These are phyloP conservation scores for Argyra leucocephala DNA, from an alignment of 2,888 invertebrate species.

Conservation along the genomic window DNA sequence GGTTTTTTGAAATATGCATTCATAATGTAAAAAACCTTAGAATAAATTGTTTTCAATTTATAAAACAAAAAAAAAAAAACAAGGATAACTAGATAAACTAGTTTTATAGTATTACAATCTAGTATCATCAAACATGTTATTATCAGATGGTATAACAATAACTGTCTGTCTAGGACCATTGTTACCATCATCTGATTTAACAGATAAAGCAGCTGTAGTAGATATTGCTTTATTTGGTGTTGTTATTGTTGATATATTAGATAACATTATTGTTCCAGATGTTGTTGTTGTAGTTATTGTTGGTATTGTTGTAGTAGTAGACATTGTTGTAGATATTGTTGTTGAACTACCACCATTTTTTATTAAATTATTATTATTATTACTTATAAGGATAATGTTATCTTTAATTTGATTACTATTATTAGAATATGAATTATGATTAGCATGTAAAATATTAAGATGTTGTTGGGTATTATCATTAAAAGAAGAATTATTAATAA, in stretches of 20 bases:
- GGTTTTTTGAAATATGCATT: too few relatives aligned
- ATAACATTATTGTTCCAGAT: constrained; percentile 22
- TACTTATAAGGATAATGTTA: constrained; percentile 6
- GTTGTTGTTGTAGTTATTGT: constrained; percentile 29
- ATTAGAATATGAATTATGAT: background rate
- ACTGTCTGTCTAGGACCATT: constrained; percentile 34
- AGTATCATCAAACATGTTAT: constrained; percentile 37
- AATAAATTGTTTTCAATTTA: too few relatives aligned
- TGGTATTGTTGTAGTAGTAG: constrained; percentile 26
- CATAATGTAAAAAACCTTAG: too few relatives aligned
- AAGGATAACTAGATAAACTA: too few relatives aligned
- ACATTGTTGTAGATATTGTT: constrained; percentile 25
- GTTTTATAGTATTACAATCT: constrained; percentile 35
- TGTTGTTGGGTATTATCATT: constrained; percentile 28
- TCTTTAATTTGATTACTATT: background rate
- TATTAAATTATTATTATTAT: constrained; percentile 14
- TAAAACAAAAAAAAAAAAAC: too few relatives aligned
- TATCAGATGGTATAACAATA: constrained; percentile 38
- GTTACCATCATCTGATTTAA: constrained; percentile 10
- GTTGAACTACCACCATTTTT: constrained; percentile 24
- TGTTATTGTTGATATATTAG: constrained; percentile 16
- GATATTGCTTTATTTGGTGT: constrained; percentile 14
- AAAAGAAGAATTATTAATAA: constrained; percentile 23
- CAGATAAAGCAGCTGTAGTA: constrained; percentile 10
- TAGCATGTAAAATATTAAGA: background rate